Evolutionary conservation across 2,888 invertebrate genomes (phyloP).

Genomic region (Troides oblongomaculatus): DNA sequence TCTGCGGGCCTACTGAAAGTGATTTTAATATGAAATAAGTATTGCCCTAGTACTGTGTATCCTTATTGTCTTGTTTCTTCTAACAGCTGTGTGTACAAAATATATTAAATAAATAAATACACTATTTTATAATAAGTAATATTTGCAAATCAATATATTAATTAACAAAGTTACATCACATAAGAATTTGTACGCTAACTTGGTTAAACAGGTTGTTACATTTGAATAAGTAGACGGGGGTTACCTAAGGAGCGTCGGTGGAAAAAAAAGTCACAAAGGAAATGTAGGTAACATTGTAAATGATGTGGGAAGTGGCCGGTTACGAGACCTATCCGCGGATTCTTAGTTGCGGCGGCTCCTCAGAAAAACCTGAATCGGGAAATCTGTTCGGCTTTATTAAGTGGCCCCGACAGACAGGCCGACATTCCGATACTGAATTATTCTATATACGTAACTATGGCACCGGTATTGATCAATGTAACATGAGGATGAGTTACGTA

Average conservation of each 20-base stretch:
- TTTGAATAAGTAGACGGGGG: conserved; percentile 11
- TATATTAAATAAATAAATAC: too few species aligned
- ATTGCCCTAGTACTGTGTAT: too few species aligned
- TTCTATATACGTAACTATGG: conserved; percentile 23
- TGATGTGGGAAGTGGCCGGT: conserved; percentile 19
- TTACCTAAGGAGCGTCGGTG: conserved; percentile 16
- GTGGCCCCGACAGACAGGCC: conserved; percentile 32
- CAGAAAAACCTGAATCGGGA: conserved; percentile 34
- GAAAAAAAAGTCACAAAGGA: conserved; percentile 27
- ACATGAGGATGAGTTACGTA: conserved; percentile 28
- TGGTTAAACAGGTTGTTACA: conserved; percentile 6
- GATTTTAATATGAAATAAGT: too few species aligned
- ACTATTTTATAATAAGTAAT: too few species aligned
- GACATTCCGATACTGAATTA: conserved; percentile 32
- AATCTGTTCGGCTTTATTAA: conserved; percentile 33
- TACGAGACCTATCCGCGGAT: conserved; percentile 22
- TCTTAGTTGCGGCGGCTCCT: conserved; percentile 10
- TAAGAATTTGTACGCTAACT: conserved; percentile 2
- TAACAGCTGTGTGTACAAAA: too few species aligned
- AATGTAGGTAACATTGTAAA: conserved; percentile 30
- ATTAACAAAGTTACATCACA: conserved; percentile 8
- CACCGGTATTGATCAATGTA: conserved; percentile 22
- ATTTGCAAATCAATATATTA: background rate
- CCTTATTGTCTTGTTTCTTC: too few species aligned
- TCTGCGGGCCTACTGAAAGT: too few species aligned